Base-by-base conservation (phyloP, 2,113 vertebrate genomes). In the Zonotrichia leucophrys region DNA sequence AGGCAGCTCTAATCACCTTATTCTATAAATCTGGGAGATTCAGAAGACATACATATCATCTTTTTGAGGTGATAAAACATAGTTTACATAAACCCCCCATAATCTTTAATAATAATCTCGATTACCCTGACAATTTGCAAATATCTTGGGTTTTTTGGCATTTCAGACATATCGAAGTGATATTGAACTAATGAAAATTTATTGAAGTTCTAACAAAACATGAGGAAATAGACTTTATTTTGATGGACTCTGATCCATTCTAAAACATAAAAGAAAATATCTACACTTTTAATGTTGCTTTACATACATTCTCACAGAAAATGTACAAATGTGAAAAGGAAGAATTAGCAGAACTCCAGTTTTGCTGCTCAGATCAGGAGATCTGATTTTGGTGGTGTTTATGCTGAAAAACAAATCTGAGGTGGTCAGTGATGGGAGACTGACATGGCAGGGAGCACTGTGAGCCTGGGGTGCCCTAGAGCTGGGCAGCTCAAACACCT, bases 391-490 rank as follows among this genome's bases (percentile, higher is more conserved):
- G 31, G n/a, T 42, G n/a, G 2, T 44, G 7, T 42, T 63, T 72
- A 47, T 25, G 50, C 30, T 49, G n/a, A 35, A 86, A 56, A 35
- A 0, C 8, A 42, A 49, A 80, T 24, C 4, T 0, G 1, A 59
- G 18, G 23, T 79, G 31, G 31, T 20, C 25, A 53, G 0, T 0
- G 0, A 31, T 35, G 39, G 25, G 11, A 72, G 39, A 21, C 4
- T 44, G 63, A 59, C 4, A 4, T 3, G 3, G n/a, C 55, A 69
- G 56, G 10, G 8, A 23, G 3, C 16, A 4, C 19, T 3, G 18
- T 37, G 42, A 87, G 15, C 25, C 9, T 28, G 16, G 24, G 19
- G 3, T 60, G 12, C 14, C 44, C 14, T 28, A 47, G 33, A 60
- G 55, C 25, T 76, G 62, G 72, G 58, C n/a, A 59, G 52, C 44